Base-by-base conservation (phyloP, 2,888 invertebrate genomes). In the Melanotus villosus region DNA sequence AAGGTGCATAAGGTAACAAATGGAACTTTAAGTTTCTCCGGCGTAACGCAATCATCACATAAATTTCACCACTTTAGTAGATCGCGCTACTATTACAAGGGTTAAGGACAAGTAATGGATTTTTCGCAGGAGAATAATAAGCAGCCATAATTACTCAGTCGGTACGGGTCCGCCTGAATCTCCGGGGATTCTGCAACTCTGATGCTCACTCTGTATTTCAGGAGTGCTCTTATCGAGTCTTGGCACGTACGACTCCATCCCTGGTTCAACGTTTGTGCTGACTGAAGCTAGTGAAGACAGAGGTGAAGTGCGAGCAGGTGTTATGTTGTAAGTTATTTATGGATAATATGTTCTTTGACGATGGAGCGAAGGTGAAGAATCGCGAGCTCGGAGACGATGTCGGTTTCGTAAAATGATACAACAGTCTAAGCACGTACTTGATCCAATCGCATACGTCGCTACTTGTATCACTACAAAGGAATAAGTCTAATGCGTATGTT, bases 41-140 rank as follows among this genome's bases (percentile, higher is more conserved):
- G 14, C 14, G 41, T 41, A 12, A 32, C 12, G 62, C 41, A 64
- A 54, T 62, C 45, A 58, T 64, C 62, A 65, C 68, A 63, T 70
- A 73, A 70, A 73, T 65, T 70, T 68, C 65, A 58, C 68, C 73
- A 56, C 67, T 73, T 73, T 59, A 70, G 50, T 59, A 68, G 68
- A 72, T 73, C 68, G 71, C 64, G 47, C 14, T 57, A 58, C 56
- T 63, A 68, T 67, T 68, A 54, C 50, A 63, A 64, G 65, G 59
- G 73, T 67, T 68, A 69, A 59, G 58, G 62, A 65, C 68, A 71
- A 72, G 72, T 75, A 74, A 75, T 73, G 71, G 73, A 74, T 76
- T 76, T 73, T 75, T 75, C 73, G 67, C 75, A 65, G 63, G 74
- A 73, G 73, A 74, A 74, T 76, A 76, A 74, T 75, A 74, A 76